Conservation (phyloP, 2,888 invertebrate species). For the Cantharis rufa region DNA sequence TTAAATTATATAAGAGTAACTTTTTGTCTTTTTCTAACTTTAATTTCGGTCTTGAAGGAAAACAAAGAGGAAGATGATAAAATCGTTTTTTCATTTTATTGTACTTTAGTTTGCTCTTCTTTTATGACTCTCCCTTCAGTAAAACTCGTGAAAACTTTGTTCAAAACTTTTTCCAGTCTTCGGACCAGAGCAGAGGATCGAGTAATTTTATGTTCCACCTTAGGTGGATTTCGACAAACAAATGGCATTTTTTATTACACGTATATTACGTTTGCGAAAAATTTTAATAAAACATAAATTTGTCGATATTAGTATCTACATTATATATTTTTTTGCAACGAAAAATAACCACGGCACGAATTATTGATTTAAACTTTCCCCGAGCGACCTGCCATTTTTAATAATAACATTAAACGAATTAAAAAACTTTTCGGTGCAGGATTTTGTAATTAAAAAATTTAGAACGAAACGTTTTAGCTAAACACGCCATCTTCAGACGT, state of each 20-base stretch:
- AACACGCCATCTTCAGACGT: not conserved
- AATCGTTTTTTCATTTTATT: conserved; percentile 50
- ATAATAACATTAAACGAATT: not conserved
- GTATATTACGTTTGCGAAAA: not conserved
- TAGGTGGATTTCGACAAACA: conserved; percentile 1
- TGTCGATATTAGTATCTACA: not conserved
- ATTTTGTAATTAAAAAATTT: not conserved
- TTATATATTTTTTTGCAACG: not conserved
- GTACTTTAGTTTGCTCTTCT: conserved; percentile 45
- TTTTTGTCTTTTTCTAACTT: conserved; percentile 34
- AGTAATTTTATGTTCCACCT: conserved; percentile 5
- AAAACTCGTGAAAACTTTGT: conserved; percentile 44
- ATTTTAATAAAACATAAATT: not conserved
- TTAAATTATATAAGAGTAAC: conserved; percentile 14
- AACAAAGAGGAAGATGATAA: conserved; percentile 39
- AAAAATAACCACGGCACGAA: not conserved
- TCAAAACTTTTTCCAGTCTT: conserved; percentile 36
- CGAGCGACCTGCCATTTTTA: not conserved
- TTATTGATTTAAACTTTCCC: not conserved
- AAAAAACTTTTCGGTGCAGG: not conserved
- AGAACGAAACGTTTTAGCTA: not conserved
- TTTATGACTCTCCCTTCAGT: conserved; percentile 47
- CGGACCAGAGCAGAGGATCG: conserved; percentile 11
- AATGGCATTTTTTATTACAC: not conserved
- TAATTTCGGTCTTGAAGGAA: conserved; percentile 32